Conservation (phyloP, 2,113 vertebrate genomes). For the Scophthalmus maximus region DNA sequence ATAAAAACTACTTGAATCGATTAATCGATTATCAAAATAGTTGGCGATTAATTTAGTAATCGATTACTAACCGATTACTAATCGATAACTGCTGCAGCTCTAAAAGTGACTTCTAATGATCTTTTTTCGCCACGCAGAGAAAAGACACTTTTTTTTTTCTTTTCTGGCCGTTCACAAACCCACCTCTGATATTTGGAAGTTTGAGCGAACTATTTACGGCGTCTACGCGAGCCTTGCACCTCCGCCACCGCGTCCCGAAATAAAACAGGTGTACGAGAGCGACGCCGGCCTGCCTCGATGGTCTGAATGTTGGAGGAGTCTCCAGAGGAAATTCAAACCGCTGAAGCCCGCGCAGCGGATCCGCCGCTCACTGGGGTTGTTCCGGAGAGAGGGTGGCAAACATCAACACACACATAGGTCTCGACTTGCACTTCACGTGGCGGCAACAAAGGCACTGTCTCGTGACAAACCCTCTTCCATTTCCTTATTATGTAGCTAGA, state of each 20-base stretch:
- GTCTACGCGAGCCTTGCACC: neutral
- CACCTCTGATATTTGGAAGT: neutral
- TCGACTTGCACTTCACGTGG: constrained; percentile 64
- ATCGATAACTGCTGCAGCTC: too few relatives aligned
- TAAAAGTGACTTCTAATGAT: too few relatives aligned
- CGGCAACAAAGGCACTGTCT: constrained; percentile 79
- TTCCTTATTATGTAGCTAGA: constrained; percentile 83
- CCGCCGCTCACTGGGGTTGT: neutral
- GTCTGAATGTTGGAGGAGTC: neutral
- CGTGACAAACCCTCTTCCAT: constrained; percentile 84
- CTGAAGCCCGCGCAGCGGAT: neutral
- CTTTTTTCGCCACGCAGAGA: too few relatives aligned
- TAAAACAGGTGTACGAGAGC: constrained; percentile 26
- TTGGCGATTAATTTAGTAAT: too few relatives aligned
- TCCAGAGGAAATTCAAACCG: constrained; percentile 9
- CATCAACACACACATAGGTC: constrained; percentile 75
- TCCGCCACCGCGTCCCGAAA: neutral
- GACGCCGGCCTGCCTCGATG: neutral
- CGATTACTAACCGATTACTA: too few relatives aligned
- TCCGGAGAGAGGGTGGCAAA: constrained; percentile 42
- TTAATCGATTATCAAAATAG: too few relatives aligned
- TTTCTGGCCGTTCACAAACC: neutral
- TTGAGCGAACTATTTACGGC: neutral
- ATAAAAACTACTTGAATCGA: too few relatives aligned
- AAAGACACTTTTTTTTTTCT: neutral